Evolutionary conservation across 35 echinoderm and acorn worm genomes (phyloP).

Genomic region (Nesometra sesokonis): DNA sequence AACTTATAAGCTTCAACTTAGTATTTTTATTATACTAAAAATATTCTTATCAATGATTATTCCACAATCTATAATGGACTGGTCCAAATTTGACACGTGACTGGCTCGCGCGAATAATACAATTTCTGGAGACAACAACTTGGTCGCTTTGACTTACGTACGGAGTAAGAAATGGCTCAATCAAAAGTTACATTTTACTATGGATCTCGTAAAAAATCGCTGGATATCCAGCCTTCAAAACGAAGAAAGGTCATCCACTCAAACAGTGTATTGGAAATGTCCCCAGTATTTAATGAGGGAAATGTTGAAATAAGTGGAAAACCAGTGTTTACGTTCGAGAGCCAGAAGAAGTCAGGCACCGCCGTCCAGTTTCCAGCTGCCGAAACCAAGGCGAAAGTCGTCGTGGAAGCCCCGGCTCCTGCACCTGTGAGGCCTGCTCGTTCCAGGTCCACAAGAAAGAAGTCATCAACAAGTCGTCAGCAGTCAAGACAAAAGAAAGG

Average conservation of each 20-base stretch:
- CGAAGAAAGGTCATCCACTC: constrained; percentile 25
- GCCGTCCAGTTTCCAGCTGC: background rate
- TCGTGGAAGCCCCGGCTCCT: background rate
- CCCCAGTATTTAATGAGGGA: background rate
- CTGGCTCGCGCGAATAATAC: background rate
- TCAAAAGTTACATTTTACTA: constrained; percentile 35
- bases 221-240: constrained; percentile 10
- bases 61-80: background rate
- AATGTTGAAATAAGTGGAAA: background rate
- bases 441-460: background rate
- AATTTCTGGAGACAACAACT: background rate
- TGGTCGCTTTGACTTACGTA: background rate
- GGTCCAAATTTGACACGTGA: background rate
- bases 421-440: background rate
- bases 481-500: background rate
- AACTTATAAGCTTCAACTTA: too few relatives aligned
- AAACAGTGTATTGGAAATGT: background rate
- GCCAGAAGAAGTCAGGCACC: background rate
- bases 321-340: background rate
- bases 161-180: constrained; percentile 19
- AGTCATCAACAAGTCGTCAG: background rate
- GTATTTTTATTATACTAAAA: too few relatives aligned
- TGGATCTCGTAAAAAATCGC: constrained; percentile 7
- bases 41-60: background rate
- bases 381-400: background rate